A percentile compares a stretch with the other conserved stretches of the same genome.
Evolutionary conservation across 2,888 invertebrate species (phyloP).

Genomic region (Troilus luridus): DNA sequence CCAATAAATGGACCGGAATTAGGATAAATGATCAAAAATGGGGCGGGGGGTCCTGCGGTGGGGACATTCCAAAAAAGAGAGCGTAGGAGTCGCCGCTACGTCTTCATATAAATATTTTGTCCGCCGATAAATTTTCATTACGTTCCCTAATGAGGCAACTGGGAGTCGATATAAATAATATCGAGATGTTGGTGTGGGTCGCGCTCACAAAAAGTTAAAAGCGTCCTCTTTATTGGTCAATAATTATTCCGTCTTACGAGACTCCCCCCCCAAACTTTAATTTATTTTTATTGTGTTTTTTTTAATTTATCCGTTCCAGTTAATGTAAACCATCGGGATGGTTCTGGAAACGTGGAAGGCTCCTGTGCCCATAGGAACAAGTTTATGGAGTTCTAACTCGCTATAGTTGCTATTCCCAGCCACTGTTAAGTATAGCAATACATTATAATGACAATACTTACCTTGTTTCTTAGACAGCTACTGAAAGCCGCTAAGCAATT

Average conservation of each 20-base stretch:
- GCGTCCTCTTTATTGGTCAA: not conserved
- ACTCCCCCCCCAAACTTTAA: not conserved
- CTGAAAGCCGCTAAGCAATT: not conserved
- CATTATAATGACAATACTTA: not conserved
- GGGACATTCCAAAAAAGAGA: not conserved
- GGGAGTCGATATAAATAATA: conserved; percentile 37
- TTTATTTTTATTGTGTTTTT: too few relatives aligned
- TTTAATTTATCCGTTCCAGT: not conserved
- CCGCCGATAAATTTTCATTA: conserved; percentile 54
- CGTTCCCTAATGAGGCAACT: conserved; percentile 31
- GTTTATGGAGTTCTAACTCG: conserved; percentile 6
- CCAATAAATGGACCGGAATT: conserved; percentile 33
- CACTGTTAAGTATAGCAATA: not conserved
- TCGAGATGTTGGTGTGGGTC: not conserved
- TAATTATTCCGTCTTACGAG: conserved; percentile 2
- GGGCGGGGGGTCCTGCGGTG: not conserved
- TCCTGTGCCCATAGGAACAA: not conserved
- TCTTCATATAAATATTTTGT: conserved; percentile 56
- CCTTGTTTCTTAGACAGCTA: not conserved
- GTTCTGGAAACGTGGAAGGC: not conserved
- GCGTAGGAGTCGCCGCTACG: conserved; percentile 51
- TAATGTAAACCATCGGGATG: not conserved
- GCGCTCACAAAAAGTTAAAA: not conserved
- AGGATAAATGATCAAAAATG: conserved; percentile 15
- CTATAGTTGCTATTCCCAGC: not conserved